Conservation (phyloP, 2,113 vertebrate genomes). For the Tyto alba region DNA sequence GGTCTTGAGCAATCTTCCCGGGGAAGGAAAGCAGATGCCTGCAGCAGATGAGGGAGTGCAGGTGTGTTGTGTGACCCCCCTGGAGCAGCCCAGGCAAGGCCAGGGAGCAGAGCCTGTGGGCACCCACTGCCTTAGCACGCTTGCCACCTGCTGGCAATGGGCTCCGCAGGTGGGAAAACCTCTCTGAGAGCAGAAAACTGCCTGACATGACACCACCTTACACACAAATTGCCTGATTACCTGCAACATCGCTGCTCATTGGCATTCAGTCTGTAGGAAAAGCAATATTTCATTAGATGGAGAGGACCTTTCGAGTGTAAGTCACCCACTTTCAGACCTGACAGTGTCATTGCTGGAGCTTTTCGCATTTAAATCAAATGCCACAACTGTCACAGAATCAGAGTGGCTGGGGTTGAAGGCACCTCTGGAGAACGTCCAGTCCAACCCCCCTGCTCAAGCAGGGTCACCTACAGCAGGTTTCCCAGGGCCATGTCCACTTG, state of each 20-base stretch:
- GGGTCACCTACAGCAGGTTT: not conserved
- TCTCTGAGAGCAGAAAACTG: not conserved
- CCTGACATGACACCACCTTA: not conserved
- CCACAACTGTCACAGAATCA: not conserved
- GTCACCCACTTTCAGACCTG: not conserved
- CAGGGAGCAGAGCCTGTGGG: not conserved
- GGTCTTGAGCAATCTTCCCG: rapidly evolving
- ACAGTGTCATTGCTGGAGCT: not conserved
- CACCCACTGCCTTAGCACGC: not conserved
- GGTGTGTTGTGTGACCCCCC: rapidly evolving
- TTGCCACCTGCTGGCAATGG: slow-evolving; percentile 35
- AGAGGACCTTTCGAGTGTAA: not conserved
- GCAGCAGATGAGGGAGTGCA: not conserved
- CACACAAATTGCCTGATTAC: not conserved
- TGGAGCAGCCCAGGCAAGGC: not conserved
- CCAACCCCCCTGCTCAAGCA: not conserved
- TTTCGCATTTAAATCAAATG: not conserved
- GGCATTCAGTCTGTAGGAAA: not conserved
- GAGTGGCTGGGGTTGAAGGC: not conserved
- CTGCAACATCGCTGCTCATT: not conserved
- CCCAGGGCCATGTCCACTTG: not conserved
- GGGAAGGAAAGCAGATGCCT: not conserved
- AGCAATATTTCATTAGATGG: not conserved
- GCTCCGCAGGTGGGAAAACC: not conserved
- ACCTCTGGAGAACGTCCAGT: not conserved